Evolutionary conservation across 2,113 vertebrate species (phyloP), one percentile per base, ranked within the genome.

Genomic region (Antigone vipio): DNA sequence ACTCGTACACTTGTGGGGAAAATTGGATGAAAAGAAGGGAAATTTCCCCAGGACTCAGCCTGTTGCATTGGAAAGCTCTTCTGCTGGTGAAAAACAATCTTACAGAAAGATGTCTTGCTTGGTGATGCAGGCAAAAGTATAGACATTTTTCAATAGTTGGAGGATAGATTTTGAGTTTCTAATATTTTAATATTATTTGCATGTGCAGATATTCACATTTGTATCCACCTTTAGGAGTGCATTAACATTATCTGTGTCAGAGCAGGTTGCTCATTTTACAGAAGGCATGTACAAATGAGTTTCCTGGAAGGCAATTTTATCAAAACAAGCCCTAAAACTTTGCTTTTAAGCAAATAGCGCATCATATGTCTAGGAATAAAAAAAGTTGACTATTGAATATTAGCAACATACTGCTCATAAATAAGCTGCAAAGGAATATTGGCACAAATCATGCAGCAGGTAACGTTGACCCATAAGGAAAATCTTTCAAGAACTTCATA

Each of bases 11-110:
- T 95, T 93, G 29, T 59, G 44, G 63, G 74, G 45, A 92, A 96
- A 92, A 96, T 85, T 50, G 82, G 69, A 64, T 93, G 47, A 91
- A 95, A 92, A 92, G 15, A 93, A 95, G 79, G 63, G 53, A 94
- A 93, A 96, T 93, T 86, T 95, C 77, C 76, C n/a, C 77, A 79
- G 69, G 60, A 80, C 63, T 56, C 76, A 69, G 85, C 73, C 93
- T 84, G 76, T 69, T 81, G 55, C 62, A 30, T 8, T 69, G 58
- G 50, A 64, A 81, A 89, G 40, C 9, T 77, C 34, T 94, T 89
- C 42, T 52, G 5, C 50, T 47, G 24, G 50, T 85, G 53, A 87
- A 83, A 91, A 92, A 27, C 22, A 80, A 40, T 15, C 59, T 85
- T 42, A n/a, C 5, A 53, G 64, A 76, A 91, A 35, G 23, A 58